Evolutionary conservation across 2,797 vertebrate species (phyloP).

Genomic region (Ctenopoma kingsleyae): DNA sequence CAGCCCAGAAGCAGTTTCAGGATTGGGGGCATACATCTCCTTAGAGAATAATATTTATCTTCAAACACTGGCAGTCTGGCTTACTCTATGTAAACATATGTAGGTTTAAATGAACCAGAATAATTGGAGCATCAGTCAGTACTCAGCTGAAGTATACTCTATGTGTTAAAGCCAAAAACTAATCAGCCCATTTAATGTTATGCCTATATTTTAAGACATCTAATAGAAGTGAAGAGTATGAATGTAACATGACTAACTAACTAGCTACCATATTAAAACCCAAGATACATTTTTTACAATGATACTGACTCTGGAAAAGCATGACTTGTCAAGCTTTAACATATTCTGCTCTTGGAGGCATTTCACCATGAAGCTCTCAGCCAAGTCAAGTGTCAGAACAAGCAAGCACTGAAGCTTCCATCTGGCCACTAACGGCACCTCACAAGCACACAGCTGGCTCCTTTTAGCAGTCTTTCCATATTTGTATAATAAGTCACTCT

Average conservation of each 20-base stretch:
- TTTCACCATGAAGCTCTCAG: constrained; percentile 37
- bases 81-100: constrained; percentile 22
- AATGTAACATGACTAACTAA: background rate
- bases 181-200: background rate
- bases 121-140: constrained; percentile 8
- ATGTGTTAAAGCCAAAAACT: background rate
- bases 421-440: constrained; percentile 30
- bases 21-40: constrained; percentile 11
- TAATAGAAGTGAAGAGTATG: background rate
- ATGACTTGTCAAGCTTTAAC: constrained; percentile 19
- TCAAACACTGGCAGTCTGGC: constrained; percentile 18
- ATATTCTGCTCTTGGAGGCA: constrained; percentile 23
- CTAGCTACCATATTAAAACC: background rate
- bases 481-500: constrained; percentile 11
- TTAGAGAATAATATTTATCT: constrained; percentile 24
- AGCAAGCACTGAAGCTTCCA: constrained; percentile 32
- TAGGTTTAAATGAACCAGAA: constrained; percentile 22
- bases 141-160: background rate
- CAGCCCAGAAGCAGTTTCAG: constrained; percentile 34
- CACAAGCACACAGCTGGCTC: constrained; percentile 33
- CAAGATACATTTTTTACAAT: background rate
- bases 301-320: constrained; percentile 2
- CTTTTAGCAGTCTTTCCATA: constrained; percentile 11
- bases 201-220: background rate
- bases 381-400: constrained; percentile 43